Conservation (phyloP, 2,888 invertebrate species). For the Apamea monoglypha region DNA sequence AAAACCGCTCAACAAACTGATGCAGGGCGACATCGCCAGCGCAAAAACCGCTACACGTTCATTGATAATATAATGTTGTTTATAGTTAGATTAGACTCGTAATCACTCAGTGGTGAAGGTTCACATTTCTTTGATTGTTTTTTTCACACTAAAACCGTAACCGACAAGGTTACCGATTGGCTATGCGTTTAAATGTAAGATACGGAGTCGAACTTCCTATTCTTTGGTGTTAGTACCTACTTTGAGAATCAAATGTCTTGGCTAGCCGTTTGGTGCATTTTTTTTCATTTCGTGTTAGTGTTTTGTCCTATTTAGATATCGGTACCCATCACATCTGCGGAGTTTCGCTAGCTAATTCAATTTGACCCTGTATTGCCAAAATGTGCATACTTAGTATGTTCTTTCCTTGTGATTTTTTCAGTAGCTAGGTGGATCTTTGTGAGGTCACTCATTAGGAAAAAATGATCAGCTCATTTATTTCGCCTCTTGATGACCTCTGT, state of each 20-base stretch:
- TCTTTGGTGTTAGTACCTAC: background rate
- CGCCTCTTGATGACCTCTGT: no score
- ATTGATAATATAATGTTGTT: constrained; percentile 58
- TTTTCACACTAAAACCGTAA: constrained; percentile 68
- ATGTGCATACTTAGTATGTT: no score
- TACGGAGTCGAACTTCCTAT: constrained; percentile 53
- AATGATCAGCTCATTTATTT: no score
- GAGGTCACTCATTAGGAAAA: no score
- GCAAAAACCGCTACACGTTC: constrained; percentile 24
- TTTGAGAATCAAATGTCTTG: background rate
- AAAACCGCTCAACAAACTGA: constrained; percentile 7
- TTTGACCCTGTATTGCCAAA: no score
- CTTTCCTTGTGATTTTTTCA: no score
- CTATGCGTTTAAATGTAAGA: constrained; percentile 70
- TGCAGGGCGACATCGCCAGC: constrained; percentile 6
- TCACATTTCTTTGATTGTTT: constrained; percentile 75
- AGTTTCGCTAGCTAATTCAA: no score
- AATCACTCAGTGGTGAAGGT: constrained; percentile 78
- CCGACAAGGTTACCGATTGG: constrained; percentile 78
- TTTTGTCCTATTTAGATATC: no score
- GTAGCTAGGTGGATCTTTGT: no score
- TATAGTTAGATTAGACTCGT: constrained; percentile 57
- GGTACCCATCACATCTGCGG: no score
- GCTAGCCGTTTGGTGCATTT: background rate
- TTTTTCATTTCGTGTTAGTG: background rate